Conservation (phyloP, 92 coral and sea anemone species). For the Porites evermanni region DNA sequence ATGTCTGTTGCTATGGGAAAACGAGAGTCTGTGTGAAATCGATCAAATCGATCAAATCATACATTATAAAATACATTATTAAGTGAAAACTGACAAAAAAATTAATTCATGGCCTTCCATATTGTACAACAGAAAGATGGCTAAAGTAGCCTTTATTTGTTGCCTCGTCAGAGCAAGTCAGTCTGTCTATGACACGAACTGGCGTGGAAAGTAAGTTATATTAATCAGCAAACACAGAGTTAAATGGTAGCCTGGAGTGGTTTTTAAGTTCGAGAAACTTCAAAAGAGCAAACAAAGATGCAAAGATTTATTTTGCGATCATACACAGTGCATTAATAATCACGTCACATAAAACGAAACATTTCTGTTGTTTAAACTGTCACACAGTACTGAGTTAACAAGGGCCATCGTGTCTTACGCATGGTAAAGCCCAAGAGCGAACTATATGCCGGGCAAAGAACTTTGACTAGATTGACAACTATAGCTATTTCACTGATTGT, state of each 20-base stretch:
- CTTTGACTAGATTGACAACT: constrained; percentile 2
- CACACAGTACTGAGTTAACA: neutral
- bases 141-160: constrained; percentile 1
- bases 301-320: constrained; percentile 2
- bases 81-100: neutral
- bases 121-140: neutral
- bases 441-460: neutral
- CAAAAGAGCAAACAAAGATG: neutral
- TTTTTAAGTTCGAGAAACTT: neutral
- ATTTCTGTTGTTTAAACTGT: neutral
- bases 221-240: neutral
- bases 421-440: constrained; percentile 7
- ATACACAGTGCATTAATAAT: neutral
- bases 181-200: neutral
- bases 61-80: neutral
- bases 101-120: neutral
- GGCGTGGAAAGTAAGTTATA: neutral
- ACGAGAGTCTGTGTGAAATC: neutral
- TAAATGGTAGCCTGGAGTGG: neutral
- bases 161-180: neutral
- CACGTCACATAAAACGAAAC: neutral
- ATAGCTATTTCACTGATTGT: neutral
- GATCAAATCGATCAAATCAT: neutral
- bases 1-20: neutral
- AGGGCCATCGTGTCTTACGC: constrained; percentile 3